Percentiles rank a stretch among this genome's conserved stretches.
Conservation (phyloP, 2,888 invertebrate genomes). For the Seira sanloemensis region DNA sequence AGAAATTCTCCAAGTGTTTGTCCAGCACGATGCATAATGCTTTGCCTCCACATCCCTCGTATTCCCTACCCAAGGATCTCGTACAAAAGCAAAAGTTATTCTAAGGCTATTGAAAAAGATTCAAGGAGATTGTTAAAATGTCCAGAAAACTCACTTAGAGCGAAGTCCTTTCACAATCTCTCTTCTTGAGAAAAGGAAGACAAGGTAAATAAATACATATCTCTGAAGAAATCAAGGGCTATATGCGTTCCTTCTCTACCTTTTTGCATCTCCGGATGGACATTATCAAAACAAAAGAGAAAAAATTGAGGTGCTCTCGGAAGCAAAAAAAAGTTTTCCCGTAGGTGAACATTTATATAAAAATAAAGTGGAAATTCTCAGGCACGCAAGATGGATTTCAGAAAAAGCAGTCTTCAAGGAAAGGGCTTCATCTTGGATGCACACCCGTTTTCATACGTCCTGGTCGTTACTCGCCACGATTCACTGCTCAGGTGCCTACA, state of each 20-base stretch:
- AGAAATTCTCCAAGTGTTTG: background rate
- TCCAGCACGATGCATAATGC: conserved; percentile 4
- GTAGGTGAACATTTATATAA: background rate
- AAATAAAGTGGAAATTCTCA: background rate
- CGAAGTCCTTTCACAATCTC: background rate
- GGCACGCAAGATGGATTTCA: background rate
- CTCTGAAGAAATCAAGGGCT: conserved; percentile 28
- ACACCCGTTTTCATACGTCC: background rate
- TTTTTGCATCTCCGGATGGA: conserved; percentile 36
- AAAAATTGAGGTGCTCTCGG: background rate
- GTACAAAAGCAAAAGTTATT: conserved; percentile 1
- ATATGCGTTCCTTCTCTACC: conserved; percentile 1
- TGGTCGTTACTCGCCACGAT: background rate
- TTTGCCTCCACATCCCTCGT: background rate
- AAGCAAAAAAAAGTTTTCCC: conserved; percentile 2
- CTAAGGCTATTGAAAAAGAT: background rate
- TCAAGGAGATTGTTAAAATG: conserved; percentile 1
- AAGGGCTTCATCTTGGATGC: conserved; percentile 8
- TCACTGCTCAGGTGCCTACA: conserved; percentile 34
- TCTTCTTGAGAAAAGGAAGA: background rate
- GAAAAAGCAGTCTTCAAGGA: background rate
- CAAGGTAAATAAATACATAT: conserved; percentile 26
- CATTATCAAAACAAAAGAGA: conserved; percentile 40
- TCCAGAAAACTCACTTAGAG: background rate
- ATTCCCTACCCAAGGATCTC: background rate